Percentiles rank a stretch among this genome's conserved stretches.
phyloP scores from a whole-genome alignment of 1,140 invertebrate species.

The Chionoecetes opilio region DNA sequence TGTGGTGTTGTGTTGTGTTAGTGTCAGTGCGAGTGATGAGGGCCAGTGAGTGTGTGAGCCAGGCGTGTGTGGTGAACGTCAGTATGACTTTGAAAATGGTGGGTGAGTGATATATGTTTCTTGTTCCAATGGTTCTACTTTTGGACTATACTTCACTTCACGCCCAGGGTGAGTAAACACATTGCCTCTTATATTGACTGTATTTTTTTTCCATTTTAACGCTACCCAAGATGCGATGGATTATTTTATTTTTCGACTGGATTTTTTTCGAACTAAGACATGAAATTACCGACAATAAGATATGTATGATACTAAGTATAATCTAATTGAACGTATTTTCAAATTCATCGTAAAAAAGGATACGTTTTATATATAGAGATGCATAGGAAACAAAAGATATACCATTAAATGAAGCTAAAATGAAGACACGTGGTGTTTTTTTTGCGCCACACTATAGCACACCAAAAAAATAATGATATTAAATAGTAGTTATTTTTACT shows the following conservation, averaged over 20 bases:
- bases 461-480: too few relatives aligned
- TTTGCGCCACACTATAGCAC: too few relatives aligned
- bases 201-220: neutral
- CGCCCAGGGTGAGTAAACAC: neutral
- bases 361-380: too few relatives aligned
- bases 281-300: too few relatives aligned
- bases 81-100: neutral
- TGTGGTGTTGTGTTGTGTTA: neutral
- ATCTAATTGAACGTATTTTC: too few relatives aligned
- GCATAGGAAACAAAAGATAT: too few relatives aligned
- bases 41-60: neutral
- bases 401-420: too few relatives aligned
- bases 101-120: conserved; percentile 1
- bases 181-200: neutral
- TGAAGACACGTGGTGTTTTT: too few relatives aligned
- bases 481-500: too few relatives aligned
- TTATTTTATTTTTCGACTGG: neutral
- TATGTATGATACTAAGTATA: too few relatives aligned
- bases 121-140: conserved; percentile 16
- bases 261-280: too few relatives aligned
- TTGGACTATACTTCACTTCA: neutral
- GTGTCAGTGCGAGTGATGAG: neutral
- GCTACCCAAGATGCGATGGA: neutral
- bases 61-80: neutral
- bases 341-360: too few relatives aligned